Evolutionary conservation across 2,797 vertebrate species (phyloP).

Genomic region (Silurus lanzhouensis): DNA sequence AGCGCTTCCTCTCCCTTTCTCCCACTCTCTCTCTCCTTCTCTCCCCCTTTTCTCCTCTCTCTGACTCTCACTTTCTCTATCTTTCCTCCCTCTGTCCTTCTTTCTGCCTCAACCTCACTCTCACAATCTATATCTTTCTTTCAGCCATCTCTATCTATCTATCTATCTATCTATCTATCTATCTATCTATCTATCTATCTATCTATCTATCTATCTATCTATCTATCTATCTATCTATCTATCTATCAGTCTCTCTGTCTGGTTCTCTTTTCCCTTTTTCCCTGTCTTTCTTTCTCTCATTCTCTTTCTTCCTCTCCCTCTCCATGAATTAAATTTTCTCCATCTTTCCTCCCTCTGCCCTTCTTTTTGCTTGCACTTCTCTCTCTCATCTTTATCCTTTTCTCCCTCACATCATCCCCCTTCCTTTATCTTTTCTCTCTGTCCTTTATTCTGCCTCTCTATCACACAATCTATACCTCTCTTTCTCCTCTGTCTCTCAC

Average conservation of each 20-base stretch:
- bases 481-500: no score
- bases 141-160: neutral
- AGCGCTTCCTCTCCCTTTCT: slow-evolving; percentile 20
- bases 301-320: neutral
- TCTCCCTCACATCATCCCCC: no score
- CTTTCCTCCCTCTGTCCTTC: neutral
- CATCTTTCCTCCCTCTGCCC: neutral
- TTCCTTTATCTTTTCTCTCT: neutral
- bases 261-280: neutral
- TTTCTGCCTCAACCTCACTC: neutral
- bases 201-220: no score
- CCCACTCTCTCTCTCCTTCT: slow-evolving; percentile 21
- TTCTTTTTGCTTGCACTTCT: neutral
- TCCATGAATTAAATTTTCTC: neutral
- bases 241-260: neutral
- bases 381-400: no score
- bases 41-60: slow-evolving; percentile 8
- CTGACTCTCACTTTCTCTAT: neutral
- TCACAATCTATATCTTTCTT: neutral
- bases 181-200: no score
- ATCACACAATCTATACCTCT: no score
- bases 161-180: neutral
- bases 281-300: neutral
- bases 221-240: neutral
- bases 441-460: no score